Evolutionary conservation across 2,888 invertebrate genomes (phyloP).

Genomic region (Netelia fuscicornis): DNA sequence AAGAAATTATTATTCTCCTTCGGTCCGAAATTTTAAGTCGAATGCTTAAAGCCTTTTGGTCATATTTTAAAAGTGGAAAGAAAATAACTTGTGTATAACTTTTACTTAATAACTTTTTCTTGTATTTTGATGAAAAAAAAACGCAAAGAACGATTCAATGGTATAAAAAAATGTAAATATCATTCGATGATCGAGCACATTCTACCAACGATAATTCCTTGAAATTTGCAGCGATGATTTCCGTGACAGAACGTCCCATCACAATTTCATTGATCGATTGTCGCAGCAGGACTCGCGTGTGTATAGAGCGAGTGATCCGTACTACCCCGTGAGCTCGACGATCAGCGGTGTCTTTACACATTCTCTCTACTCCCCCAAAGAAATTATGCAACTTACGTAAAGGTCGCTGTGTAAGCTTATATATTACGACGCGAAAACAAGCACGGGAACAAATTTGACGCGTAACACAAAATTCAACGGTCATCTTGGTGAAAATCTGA

Average conservation of each 20-base stretch:
- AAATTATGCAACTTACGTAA: conserved; percentile 70
- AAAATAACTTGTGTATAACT: too few relatives aligned
- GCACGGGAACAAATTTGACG: not conserved
- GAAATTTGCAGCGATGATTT: too few relatives aligned
- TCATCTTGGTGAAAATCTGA: not conserved
- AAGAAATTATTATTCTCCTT: not conserved
- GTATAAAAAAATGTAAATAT: too few relatives aligned
- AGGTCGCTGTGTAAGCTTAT: conserved; percentile 61
- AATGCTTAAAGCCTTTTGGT: not conserved
- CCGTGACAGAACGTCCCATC: too few relatives aligned
- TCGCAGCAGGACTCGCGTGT: too few relatives aligned
- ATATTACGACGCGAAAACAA: not conserved
- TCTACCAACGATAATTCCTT: too few relatives aligned
- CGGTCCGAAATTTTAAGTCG: not conserved
- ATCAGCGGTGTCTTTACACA: not conserved
- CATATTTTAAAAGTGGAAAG: too few relatives aligned
- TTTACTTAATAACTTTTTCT: too few relatives aligned
- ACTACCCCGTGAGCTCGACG: not conserved
- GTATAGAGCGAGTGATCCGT: not conserved
- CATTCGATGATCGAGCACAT: too few relatives aligned
- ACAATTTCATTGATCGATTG: too few relatives aligned
- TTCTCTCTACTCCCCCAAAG: conserved; percentile 5
- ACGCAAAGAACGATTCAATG: too few relatives aligned
- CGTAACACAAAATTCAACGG: not conserved
- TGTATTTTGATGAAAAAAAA: too few relatives aligned